These are phyloP conservation scores for Pristiophorus japonicus DNA, from an alignment of 2,113 vertebrate genomes.

Conservation along the genomic window DNA sequence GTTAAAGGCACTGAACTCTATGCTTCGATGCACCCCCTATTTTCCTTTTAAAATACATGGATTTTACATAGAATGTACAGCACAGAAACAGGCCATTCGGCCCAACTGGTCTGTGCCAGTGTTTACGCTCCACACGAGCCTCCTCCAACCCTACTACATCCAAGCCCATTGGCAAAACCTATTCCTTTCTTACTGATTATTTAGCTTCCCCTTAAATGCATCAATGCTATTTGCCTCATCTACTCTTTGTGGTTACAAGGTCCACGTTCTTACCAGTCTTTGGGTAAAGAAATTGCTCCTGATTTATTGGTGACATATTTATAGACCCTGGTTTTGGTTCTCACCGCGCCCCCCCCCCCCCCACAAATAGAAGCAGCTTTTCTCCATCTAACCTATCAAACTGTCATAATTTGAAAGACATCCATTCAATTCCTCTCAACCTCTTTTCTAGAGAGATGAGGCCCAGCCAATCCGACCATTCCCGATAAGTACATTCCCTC, in stretches of 20 bases:
- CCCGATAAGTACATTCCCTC: background rate
- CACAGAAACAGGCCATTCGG: background rate
- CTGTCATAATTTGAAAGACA: no score
- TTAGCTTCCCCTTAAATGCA: background rate
- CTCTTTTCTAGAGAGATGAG: background rate
- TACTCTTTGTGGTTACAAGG: background rate
- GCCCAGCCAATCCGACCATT: background rate
- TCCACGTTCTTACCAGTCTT: background rate
- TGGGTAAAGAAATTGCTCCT: background rate
- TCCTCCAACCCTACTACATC: background rate
- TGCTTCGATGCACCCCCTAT: background rate
- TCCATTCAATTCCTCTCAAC: no score
- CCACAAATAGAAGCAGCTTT: no score
- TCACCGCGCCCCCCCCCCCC: no score
- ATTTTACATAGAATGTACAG: background rate
- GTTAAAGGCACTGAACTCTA: background rate
- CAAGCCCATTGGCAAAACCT: background rate
- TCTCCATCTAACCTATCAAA: background rate
- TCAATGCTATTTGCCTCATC: background rate
- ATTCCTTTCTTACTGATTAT: background rate
- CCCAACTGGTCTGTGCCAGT: background rate
- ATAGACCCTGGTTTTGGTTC: background rate
- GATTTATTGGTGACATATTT: background rate
- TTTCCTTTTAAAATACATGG: background rate
- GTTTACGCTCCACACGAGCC: background rate